Evolutionary conservation across 2,113 vertebrate genomes (phyloP).

Genomic region (Triplophysa rosa): DNA sequence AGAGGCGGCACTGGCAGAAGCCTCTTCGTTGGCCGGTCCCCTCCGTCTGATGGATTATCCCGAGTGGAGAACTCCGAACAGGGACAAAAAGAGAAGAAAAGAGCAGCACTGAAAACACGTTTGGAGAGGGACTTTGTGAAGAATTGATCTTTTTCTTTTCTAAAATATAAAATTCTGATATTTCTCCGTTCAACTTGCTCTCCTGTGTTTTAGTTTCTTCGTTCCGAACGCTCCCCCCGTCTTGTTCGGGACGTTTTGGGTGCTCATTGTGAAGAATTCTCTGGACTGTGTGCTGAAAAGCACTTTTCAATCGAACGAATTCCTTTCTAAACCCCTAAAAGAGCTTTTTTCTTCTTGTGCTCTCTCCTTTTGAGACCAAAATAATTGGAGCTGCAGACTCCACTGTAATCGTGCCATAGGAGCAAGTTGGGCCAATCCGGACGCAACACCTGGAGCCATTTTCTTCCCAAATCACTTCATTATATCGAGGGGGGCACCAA

Average conservation of each 20-base stretch:
- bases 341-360: slow-evolving; percentile 47
- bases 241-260: slow-evolving; percentile 47
- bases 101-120: slow-evolving; percentile 19
- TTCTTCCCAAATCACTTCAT: slow-evolving; percentile 34
- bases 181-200: slow-evolving; percentile 37
- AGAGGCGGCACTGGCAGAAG: slow-evolving; percentile 55
- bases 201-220: neutral
- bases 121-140: slow-evolving; percentile 38
- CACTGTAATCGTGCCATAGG: slow-evolving; percentile 48
- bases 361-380: slow-evolving; percentile 56
- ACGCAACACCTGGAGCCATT: slow-evolving; percentile 54
- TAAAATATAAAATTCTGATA: neutral
- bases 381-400: slow-evolving; percentile 60
- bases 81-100: slow-evolving; percentile 50
- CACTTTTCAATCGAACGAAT: slow-evolving; percentile 62
- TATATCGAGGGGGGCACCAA: slow-evolving; percentile 34
- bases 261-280: slow-evolving; percentile 58
- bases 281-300: slow-evolving; percentile 55
- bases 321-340: slow-evolving; percentile 58
- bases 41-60: slow-evolving; percentile 54
- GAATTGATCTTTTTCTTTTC: slow-evolving; percentile 29
- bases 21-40: slow-evolving; percentile 47
- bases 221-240: neutral
- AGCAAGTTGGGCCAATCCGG: slow-evolving; percentile 47
- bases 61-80: slow-evolving; percentile 32